Evolutionary conservation across 1,140 invertebrate genomes (phyloP).

Genomic region (Scaptomyza montana): DNA sequence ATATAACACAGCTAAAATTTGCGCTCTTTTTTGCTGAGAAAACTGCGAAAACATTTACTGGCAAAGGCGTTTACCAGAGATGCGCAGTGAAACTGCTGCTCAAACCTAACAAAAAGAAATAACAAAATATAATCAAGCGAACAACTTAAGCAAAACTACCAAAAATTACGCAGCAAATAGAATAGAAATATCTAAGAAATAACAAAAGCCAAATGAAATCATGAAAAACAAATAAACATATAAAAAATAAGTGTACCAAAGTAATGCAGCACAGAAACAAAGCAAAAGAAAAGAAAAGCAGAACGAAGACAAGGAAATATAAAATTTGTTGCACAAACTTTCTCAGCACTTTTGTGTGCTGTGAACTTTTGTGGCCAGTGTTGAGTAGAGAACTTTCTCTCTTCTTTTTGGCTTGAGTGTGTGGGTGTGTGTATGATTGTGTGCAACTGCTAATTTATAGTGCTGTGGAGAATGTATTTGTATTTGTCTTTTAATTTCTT

Average conservation of each 20-base stretch:
- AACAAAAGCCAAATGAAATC: conserved; percentile 42
- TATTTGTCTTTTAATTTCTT: conserved; percentile 81
- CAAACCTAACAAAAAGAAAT: conserved; percentile 13
- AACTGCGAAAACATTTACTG: conserved; percentile 65
- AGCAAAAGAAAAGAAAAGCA: conserved; percentile 15
- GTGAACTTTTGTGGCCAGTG: conserved; percentile 69
- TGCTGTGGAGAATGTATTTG: conserved; percentile 45
- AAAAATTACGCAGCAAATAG: conserved; percentile 41
- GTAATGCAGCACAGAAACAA: conserved; percentile 7
- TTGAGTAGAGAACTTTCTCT: conserved; percentile 61
- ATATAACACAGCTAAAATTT: conserved; percentile 44
- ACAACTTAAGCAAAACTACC: conserved; percentile 33
- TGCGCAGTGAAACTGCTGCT: conserved; percentile 41
- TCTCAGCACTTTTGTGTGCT: conserved; percentile 64
- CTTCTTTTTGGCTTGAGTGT: conserved; percentile 15
- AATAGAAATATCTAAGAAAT: conserved; percentile 37
- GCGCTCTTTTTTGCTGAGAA: conserved; percentile 11
- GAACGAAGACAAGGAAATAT: conserved; percentile 45
- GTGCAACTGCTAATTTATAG: conserved; percentile 12
- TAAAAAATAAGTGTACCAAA: conserved; percentile 11
- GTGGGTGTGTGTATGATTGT: conserved; percentile 33
- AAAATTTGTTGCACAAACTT: conserved; percentile 74
- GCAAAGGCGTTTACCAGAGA: conserved; percentile 36
- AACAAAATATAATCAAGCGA: neutral
- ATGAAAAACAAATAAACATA: conserved; percentile 14